phyloP scores from a whole-genome alignment of 2,888 invertebrate species.

The Hyles lineata region DNA sequence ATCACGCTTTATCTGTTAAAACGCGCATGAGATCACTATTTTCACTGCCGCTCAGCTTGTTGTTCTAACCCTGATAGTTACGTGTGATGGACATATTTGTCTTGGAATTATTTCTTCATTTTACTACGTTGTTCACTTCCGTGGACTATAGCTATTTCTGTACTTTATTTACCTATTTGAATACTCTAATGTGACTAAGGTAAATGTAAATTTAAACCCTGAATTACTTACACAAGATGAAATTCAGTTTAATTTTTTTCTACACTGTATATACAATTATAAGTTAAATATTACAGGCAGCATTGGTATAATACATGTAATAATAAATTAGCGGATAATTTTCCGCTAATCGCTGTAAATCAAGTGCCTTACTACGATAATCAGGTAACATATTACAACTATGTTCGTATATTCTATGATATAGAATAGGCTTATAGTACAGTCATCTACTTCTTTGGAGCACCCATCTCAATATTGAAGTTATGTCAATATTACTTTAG shows the following conservation, averaged over 20 bases:
- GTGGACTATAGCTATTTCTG: background rate
- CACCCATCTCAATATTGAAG: background rate
- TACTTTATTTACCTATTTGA: constrained; percentile 37
- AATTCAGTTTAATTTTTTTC: no score
- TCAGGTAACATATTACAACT: background rate
- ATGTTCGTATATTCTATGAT: background rate
- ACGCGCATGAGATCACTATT: constrained; percentile 17
- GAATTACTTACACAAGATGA: background rate
- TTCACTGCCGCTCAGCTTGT: constrained; percentile 5
- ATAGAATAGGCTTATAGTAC: constrained; percentile 2
- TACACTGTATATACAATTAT: no score
- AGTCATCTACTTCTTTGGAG: constrained; percentile 28
- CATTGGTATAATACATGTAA: no score
- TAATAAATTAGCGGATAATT: no score
- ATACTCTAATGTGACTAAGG: background rate
- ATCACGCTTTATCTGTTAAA: constrained; percentile 9
- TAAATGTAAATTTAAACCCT: background rate
- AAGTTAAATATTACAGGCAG: no score
- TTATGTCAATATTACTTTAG: background rate
- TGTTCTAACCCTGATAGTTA: constrained; percentile 10
- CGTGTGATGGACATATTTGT: constrained; percentile 16
- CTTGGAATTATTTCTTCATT: constrained; percentile 11
- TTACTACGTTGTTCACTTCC: constrained; percentile 27
- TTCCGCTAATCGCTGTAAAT: constrained; percentile 7
- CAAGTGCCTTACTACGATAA: background rate